These are phyloP conservation scores for Protodeltote pygarga DNA, from an alignment of 2,888 invertebrate species.

Conservation along the genomic window DNA sequence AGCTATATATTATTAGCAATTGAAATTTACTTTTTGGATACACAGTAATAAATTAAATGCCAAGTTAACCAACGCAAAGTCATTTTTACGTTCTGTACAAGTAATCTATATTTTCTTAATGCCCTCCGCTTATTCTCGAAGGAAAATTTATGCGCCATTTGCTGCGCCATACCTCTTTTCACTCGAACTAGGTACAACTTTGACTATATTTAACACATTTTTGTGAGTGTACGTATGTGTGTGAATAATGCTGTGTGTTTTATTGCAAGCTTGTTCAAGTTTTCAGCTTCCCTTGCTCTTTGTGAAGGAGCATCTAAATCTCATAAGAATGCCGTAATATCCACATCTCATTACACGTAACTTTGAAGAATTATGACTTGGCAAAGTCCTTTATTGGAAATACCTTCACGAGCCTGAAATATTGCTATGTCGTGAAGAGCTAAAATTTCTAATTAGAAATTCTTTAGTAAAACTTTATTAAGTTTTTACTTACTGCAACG, in stretches of 20 bases:
- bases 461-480: conserved; percentile 85
- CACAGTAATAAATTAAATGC: conserved; percentile 47
- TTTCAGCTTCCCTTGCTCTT: conserved; percentile 49
- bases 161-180: conserved; percentile 67
- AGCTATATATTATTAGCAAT: conserved; percentile 2
- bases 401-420: conserved; percentile 86
- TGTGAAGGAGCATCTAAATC: conserved; percentile 69
- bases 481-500: conserved; percentile 84
- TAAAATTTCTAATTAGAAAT: conserved; percentile 87
- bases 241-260: conserved; percentile 48
- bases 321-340: conserved; percentile 83
- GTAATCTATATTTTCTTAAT: conserved; percentile 78
- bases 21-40: conserved; percentile 19
- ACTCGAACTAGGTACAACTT: conserved; percentile 68
- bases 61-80: conserved; percentile 53
- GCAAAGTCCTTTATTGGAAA: conserved; percentile 87
- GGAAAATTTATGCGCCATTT: conserved; percentile 80
- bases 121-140: conserved; percentile 73
- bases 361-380: conserved; percentile 87
- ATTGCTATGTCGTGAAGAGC: conserved; percentile 86
- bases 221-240: conserved; percentile 35
- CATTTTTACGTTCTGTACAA: conserved; percentile 67
- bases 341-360: conserved; percentile 86
- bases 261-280: conserved; percentile 34
- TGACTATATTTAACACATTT: conserved; percentile 63